A percentile compares a stretch with the other conserved stretches of the same genome.
phyloP scores from a whole-genome alignment of 2,888 invertebrate genomes.

The Teinopalpus imperialis region DNA sequence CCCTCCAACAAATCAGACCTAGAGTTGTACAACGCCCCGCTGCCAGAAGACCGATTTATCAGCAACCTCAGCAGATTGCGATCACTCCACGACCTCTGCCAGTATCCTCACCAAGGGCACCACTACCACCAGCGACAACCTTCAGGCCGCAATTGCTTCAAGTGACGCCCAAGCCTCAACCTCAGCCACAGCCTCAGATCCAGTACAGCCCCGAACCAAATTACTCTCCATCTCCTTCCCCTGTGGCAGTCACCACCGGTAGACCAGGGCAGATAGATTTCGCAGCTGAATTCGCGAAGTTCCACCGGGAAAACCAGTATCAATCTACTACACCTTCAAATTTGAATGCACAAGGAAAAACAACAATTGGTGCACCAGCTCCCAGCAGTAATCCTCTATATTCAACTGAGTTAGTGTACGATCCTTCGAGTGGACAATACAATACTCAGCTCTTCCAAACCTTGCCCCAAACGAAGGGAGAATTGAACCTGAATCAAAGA shows the following conservation, averaged over 20 bases:
- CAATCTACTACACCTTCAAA: constrained; percentile 75
- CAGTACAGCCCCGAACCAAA: constrained; percentile 71
- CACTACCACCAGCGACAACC: constrained; percentile 85
- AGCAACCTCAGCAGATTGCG: constrained; percentile 75
- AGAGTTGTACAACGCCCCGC: constrained; percentile 71
- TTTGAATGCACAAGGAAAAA: constrained; percentile 59
- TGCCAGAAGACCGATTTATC: constrained; percentile 67
- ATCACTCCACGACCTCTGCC: constrained; percentile 83
- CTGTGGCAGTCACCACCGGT: constrained; percentile 49
- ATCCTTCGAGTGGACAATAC: constrained; percentile 89
- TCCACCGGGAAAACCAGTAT: constrained; percentile 85
- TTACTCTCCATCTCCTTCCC: constrained; percentile 60
- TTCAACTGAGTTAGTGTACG: constrained; percentile 89
- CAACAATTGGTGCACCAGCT: constrained; percentile 56
- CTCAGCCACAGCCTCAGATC: constrained; percentile 34
- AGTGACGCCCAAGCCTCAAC: constrained; percentile 79
- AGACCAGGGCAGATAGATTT: constrained; percentile 82
- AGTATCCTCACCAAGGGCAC: constrained; percentile 69
- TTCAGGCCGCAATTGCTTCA: constrained; percentile 84
- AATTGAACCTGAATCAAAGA: constrained; percentile 87
- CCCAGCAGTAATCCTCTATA: constrained; percentile 85
- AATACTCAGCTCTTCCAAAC: constrained; percentile 90
- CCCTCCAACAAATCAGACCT: constrained; percentile 69
- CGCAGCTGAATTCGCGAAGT: constrained; percentile 88
- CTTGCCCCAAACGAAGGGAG: constrained; percentile 87